Evolutionary conservation across 2,797 vertebrate genomes (phyloP).

Genomic region (Mallotus villosus): DNA sequence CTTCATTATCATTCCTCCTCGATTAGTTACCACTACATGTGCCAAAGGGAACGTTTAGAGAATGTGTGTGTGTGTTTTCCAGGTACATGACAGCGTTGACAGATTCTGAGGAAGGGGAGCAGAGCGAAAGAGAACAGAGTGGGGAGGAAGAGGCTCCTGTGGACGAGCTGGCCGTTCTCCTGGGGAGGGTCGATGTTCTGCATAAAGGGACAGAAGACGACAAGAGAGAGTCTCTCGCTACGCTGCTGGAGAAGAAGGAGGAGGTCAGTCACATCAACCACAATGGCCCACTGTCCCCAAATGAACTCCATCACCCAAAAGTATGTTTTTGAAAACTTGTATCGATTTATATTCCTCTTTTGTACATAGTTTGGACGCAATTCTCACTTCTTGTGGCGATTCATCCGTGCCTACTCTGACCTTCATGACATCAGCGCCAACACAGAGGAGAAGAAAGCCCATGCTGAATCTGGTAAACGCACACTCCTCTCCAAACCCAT

Average conservation of each 20-base stretch:
- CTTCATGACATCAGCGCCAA: slow-evolving; percentile 82
- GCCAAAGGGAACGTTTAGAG: background rate
- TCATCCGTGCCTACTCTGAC: slow-evolving; percentile 87
- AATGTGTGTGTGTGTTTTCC: slow-evolving; percentile 43
- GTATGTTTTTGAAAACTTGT: background rate
- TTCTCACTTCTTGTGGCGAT: slow-evolving; percentile 86
- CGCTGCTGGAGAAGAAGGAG: slow-evolving; percentile 79
- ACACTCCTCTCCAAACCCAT: background rate
- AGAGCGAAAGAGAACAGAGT: slow-evolving; percentile 42
- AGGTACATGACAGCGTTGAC: slow-evolving; percentile 94
- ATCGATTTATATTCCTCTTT: slow-evolving; percentile 17
- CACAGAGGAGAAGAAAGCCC: slow-evolving; percentile 82
- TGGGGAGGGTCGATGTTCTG: slow-evolving; percentile 79
- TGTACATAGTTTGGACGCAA: slow-evolving; percentile 80
- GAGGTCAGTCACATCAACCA: slow-evolving; percentile 72
- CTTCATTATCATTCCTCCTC: slow-evolving; percentile 11
- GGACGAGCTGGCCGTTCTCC: slow-evolving; percentile 70
- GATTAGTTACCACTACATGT: slow-evolving; percentile 6
- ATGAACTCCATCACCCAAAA: background rate
- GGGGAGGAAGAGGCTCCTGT: slow-evolving; percentile 57
- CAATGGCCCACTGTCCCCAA: background rate
- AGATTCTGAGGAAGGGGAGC: slow-evolving; percentile 80
- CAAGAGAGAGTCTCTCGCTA: slow-evolving; percentile 78
- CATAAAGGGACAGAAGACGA: slow-evolving; percentile 76
- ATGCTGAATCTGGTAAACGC: slow-evolving; percentile 82